A percentile compares a stretch with the other conserved stretches of the same genome.
Conservation (phyloP, 2,797 vertebrate genomes). For the Pipistrellus nathusii region DNA sequence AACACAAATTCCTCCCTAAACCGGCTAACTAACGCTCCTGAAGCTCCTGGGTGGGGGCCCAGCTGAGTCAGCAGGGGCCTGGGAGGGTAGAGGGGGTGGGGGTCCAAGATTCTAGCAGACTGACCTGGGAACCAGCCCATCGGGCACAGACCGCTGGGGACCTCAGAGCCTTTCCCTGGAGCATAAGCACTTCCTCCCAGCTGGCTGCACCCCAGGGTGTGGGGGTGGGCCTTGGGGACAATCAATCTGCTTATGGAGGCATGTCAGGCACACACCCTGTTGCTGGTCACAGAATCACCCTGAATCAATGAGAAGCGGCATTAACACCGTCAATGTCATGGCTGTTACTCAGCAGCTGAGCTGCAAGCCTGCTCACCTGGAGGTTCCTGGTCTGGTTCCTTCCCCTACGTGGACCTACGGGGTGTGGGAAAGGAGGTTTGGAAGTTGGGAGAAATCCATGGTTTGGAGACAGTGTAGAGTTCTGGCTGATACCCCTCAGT, state of each 20-base stretch:
- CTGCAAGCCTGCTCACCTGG: neutral
- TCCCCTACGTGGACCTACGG: neutral
- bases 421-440: neutral
- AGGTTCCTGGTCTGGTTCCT: neutral
- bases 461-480: neutral
- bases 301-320: neutral
- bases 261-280: neutral
- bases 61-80: slow-evolving; percentile 51
- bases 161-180: neutral
- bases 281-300: neutral
- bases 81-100: neutral
- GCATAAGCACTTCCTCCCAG: neutral
- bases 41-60: slow-evolving; percentile 22
- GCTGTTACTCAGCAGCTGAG: neutral
- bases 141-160: neutral
- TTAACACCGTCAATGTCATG: neutral
- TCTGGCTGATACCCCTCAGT: neutral
- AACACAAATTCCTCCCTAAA: slow-evolving; percentile 22
- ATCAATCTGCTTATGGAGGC: neutral
- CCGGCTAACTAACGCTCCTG: neutral
- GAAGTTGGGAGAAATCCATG: neutral
- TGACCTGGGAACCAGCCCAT: neutral
- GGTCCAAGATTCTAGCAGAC: neutral
- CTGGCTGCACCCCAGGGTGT: neutral
- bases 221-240: neutral